Evolutionary conservation across 2,888 invertebrate genomes (phyloP), one percentile per base, ranked within the genome.

Genomic region (Lordiphosa fenestrarum): DNA sequence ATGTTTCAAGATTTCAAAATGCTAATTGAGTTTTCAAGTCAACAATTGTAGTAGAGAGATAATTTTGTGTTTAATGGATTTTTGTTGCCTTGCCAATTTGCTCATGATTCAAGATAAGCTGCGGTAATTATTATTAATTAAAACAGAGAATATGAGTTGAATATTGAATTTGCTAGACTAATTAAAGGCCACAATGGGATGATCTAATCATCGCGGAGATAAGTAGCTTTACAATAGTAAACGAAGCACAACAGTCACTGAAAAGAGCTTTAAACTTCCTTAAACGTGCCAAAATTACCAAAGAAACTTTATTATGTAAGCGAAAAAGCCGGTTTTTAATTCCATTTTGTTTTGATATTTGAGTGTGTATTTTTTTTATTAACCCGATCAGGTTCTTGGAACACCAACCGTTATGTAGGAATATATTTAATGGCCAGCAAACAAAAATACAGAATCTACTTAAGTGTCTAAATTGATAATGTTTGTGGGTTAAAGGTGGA

Each of bases 301-400:
- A 30, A 30, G 3, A 9, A 9, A 9, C 3, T 30, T 9, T 10
- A 30, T 30, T 30, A 30, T 30, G 30, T 30, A 13, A 33, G 33
- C 33, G 15, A 33, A 33, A 44, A 44, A 44, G 33, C 44, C 44
- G 33, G 44, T 44, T 44, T 44, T 10, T 15, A 44, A 6, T 47
- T 15, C 15, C 19, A 35, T 21, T 6, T 19, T 47, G 15, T 36
- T 13, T 21, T 21, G 12, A 10, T 40, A 9, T 15, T n/a, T 35
- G 15, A 1, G 15, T 15, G 15, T 15, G 15, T 30, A 9, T 7
- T 30, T 46, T 64, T 40, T 64, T 21, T 47, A 23, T 40, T 30
- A 35, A 7, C 39, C 39, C 52, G 46, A 71, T 81, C 83, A 66
- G 63, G 75, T 73, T 80, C 70, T 73, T 39, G 30, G 15, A 64